phyloP scores from a whole-genome alignment of 2,797 vertebrate genomes.

The Amazonetta brasiliensis region DNA sequence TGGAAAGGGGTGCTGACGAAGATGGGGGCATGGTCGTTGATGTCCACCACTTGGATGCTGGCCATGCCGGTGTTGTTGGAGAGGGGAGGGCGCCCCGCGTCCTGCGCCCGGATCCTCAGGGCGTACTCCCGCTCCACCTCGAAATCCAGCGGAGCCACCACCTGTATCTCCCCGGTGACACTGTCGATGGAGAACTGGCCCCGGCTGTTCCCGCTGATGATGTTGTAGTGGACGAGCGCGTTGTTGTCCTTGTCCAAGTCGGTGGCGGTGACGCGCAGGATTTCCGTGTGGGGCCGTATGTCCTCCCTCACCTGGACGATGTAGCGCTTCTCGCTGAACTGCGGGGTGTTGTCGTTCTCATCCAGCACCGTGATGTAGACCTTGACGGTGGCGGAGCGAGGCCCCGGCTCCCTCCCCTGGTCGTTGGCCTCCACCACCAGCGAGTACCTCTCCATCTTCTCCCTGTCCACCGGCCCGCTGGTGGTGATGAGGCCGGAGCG shows the following conservation, averaged over 20 bases:
- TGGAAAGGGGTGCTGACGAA: conserved; percentile 99
- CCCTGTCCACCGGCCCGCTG: conserved; percentile 91
- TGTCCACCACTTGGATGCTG: conserved; percentile 94
- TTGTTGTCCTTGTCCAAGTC: conserved; percentile 96
- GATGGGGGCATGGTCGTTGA: conserved; percentile 96
- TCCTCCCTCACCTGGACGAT: conserved; percentile 95
- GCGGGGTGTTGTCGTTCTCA: conserved; percentile 97
- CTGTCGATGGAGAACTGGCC: conserved; percentile 97
- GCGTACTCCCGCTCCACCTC: conserved; percentile 94
- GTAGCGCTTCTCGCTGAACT: conserved; percentile 98
- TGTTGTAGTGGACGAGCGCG: conserved; percentile 94
- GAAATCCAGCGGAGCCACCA: conserved; percentile 93
- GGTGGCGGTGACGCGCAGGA: conserved; percentile 90
- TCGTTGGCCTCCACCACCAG: conserved; percentile 95
- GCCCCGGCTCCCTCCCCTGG: conserved; percentile 94
- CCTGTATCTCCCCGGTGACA: conserved; percentile 94
- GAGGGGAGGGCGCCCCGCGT: conserved; percentile 93
- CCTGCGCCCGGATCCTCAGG: conserved; percentile 93
- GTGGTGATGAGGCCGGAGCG: conserved; percentile 97
- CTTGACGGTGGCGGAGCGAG: conserved; percentile 91
- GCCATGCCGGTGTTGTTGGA: conserved; percentile 97
- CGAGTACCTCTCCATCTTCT: conserved; percentile 92
- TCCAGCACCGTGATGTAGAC: conserved; percentile 95
- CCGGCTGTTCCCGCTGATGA: conserved; percentile 96
- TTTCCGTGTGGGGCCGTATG: conserved; percentile 90